Evolutionary conservation across 2,797 vertebrate species (phyloP).

Genomic region (Atherinosoma microstoma): DNA sequence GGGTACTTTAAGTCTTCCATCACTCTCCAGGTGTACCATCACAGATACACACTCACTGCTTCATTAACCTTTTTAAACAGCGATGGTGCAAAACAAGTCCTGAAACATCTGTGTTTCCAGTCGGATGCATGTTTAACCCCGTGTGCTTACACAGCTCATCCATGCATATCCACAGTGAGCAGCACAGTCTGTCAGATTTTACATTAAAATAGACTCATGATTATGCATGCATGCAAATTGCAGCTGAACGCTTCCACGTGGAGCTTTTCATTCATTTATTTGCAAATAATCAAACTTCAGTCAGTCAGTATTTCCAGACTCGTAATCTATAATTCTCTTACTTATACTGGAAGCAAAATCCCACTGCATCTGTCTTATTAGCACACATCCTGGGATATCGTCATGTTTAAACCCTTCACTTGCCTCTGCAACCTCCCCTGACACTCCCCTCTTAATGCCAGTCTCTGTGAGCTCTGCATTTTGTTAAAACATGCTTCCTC

Average conservation of each 20-base stretch:
- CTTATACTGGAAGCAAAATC: not conserved
- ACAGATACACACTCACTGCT: slow-evolving; percentile 13
- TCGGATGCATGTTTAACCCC: slow-evolving; percentile 26
- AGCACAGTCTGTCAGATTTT: slow-evolving; percentile 17
- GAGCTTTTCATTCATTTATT: slow-evolving; percentile 39
- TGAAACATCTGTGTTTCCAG: slow-evolving; percentile 54
- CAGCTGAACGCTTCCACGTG: slow-evolving; percentile 32
- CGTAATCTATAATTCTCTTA: not conserved
- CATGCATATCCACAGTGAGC: slow-evolving; percentile 49
- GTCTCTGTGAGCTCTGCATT: not conserved
- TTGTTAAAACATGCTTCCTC: not conserved
- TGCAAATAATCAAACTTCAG: slow-evolving; percentile 18
- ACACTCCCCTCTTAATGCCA: no score
- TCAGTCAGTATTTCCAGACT: slow-evolving; percentile 20
- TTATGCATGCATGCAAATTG: slow-evolving; percentile 49
- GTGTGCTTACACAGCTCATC: slow-evolving; percentile 31
- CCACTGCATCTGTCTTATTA: not conserved
- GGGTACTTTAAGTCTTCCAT: not conserved
- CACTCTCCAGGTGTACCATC: slow-evolving; percentile 19
- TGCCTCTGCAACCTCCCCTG: no score
- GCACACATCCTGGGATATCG: not conserved
- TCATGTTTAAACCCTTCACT: not conserved
- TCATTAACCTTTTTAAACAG: slow-evolving; percentile 47
- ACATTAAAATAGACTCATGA: slow-evolving; percentile 57
- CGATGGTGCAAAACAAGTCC: slow-evolving; percentile 36